These are phyloP conservation scores for Microtus ochrogaster DNA, from an alignment of 2,113 vertebrate genomes.

Conservation along the genomic window DNA sequence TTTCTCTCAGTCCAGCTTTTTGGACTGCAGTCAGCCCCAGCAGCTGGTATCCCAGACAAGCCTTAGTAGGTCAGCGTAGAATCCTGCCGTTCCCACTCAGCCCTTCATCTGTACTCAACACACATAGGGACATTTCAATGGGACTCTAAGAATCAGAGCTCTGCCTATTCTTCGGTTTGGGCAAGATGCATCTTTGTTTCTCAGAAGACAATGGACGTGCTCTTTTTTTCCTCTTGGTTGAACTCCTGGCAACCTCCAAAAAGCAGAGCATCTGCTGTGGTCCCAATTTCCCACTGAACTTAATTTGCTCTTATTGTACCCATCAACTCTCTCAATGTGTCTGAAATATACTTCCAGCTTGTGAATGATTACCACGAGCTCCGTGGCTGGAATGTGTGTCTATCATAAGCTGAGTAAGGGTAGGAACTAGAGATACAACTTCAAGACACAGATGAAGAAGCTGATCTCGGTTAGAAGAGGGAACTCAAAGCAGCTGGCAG, in stretches of 20 bases:
- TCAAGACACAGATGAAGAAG: neutral
- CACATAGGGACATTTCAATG: constrained; percentile 71
- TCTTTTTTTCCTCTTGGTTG: constrained; percentile 58
- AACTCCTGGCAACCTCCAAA: constrained; percentile 61
- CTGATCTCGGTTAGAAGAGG: neutral
- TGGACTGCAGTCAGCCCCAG: constrained; percentile 75
- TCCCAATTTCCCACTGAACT: constrained; percentile 56
- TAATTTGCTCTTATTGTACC: neutral
- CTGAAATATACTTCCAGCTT: neutral
- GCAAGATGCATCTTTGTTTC: constrained; percentile 68
- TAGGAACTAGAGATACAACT: neutral
- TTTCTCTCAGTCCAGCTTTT: constrained; percentile 65
- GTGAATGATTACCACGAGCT: neutral
- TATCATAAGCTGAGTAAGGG: no score
- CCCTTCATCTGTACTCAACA: constrained; percentile 77
- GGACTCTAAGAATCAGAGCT: constrained; percentile 57
- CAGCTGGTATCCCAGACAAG: constrained; percentile 79
- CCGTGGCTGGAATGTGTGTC: neutral
- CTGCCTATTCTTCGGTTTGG: constrained; percentile 66
- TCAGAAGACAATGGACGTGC: constrained; percentile 55
- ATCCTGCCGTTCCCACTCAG: constrained; percentile 51
- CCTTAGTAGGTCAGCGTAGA: constrained; percentile 74
- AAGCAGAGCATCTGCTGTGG: constrained; percentile 65
- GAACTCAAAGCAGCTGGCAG: neutral
- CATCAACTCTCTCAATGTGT: neutral